Evolutionary conservation across 2,888 invertebrate genomes (phyloP), one percentile per base, ranked within the genome.

Genomic region (Pyrocoelia pectoralis): DNA sequence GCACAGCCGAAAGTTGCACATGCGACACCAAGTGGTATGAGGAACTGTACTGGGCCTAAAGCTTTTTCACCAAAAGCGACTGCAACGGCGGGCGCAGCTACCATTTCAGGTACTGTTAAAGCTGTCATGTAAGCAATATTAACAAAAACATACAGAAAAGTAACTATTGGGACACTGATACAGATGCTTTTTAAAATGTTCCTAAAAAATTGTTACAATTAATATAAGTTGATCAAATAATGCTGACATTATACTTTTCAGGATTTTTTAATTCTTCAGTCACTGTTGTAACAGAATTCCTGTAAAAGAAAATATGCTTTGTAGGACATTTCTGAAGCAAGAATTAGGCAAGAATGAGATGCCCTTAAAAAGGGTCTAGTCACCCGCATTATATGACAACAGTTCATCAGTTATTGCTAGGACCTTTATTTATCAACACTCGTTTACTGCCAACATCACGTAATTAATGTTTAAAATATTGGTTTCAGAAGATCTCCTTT

Each of bases 111-210:
- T 54, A 87, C 85, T 1, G 87, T 88, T 70, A 95, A 80, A 2
- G 91, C 93, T 0, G 93, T 88, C 89, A 94, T 90, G 80, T 94
- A 95, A n/a, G 94, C 90, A 12, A 94, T 84, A 76, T 94, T 95
- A 88, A 93, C 93, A 73, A 90, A 86, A 17, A 94, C 89, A 76
- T 94, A 95, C 8, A 93, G 84, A 0, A 87, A 80, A 0, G 93
- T 94, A 19, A 94, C 92, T 4, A 92, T 81, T 0, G 94, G 94
- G 0, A 95, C 91, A 0, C 91, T 93, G 52, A 94, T 90, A 6
- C 89, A 83, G 70, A 94, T 93, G 70, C 93, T 91, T 40, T 89
- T 83, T 0, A 92, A 90, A 18, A 95, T 90, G 78, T 94, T 94
- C 56, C 92, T 91, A 83, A 12, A 60, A 58, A 62, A 17, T 17